Percentiles rank a stretch among this genome's conserved stretches.
Conservation (phyloP, 2,888 invertebrate species). For the Lepidocyrtinus sp. region DNA sequence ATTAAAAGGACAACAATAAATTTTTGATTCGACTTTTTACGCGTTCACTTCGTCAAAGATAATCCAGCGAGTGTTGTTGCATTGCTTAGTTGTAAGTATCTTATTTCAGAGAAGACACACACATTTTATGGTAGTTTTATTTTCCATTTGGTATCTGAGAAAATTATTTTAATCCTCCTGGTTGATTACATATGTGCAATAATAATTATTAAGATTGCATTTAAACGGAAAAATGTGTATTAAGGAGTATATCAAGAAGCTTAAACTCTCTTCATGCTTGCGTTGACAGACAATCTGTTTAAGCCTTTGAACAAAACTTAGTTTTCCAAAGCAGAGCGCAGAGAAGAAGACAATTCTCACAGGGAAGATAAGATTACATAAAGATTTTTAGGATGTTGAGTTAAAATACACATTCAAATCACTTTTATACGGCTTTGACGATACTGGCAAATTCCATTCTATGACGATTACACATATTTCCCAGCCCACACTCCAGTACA, state of each 20-base stretch:
- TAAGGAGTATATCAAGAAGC: not conserved
- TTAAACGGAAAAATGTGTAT: not conserved
- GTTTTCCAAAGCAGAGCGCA: not conserved
- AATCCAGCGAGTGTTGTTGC: not conserved
- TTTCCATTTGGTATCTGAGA: not conserved
- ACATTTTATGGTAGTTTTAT: not conserved
- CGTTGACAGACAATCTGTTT: conserved; percentile 1
- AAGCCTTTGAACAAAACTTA: not conserved
- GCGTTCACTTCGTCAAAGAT: not conserved
- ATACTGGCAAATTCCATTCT: conserved; percentile 3
- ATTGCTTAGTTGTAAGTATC: not conserved
- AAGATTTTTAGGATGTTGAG: conserved; percentile 7
- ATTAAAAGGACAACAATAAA: conserved; percentile 17
- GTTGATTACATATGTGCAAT: not conserved
- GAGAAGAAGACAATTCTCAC: conserved; percentile 16
- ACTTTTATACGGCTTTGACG: not conserved
- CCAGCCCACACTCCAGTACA: not conserved
- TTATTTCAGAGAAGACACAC: not conserved
- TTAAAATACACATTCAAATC: conserved; percentile 7
- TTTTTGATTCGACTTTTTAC: conserved; percentile 2
- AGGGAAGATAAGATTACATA: conserved; percentile 14
- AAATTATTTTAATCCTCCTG: conserved; percentile 48
- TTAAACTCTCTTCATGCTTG: not conserved
- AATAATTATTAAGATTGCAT: not conserved
- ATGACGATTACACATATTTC: not conserved